These are phyloP conservation scores for Meandrina meandrites DNA, from an alignment of 92 coral and sea anemone species.

Conservation along the genomic window DNA sequence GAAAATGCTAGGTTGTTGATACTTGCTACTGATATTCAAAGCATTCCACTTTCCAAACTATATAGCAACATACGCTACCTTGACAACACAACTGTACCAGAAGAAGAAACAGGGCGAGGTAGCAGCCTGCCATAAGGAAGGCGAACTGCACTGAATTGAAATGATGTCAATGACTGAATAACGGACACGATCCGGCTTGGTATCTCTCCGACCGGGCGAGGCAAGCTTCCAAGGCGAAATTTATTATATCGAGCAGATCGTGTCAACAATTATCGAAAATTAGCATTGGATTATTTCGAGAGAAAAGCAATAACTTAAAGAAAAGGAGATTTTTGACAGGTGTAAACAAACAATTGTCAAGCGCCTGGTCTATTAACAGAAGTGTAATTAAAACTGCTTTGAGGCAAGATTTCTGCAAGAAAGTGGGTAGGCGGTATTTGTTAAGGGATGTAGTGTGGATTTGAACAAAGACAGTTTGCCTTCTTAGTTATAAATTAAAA, in stretches of 20 bases:
- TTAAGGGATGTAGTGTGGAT: not conserved
- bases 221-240: not conserved
- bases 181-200: not conserved
- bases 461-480: not conserved
- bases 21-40: not conserved
- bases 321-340: constrained; percentile 21
- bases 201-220: not conserved
- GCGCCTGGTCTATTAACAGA: not conserved
- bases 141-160: not conserved
- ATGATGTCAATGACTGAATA: not conserved
- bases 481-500: not conserved
- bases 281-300: constrained; percentile 13
- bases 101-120: not conserved
- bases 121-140: not conserved
- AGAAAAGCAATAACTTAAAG: constrained; percentile 29
- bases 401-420: not conserved
- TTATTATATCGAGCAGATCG: not conserved
- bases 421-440: not conserved
- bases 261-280: constrained; percentile 26
- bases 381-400: constrained; percentile 11
- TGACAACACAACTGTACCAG: constrained; percentile 3
- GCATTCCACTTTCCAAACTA: not conserved
- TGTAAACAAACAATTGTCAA: constrained; percentile 28
- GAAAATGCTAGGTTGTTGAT: not conserved
- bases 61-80: constrained; percentile 25